Evolutionary conservation across 2,888 invertebrate genomes (phyloP), one percentile per base, ranked within the genome.

Genomic region (Eudasyphora cyanicolor): DNA sequence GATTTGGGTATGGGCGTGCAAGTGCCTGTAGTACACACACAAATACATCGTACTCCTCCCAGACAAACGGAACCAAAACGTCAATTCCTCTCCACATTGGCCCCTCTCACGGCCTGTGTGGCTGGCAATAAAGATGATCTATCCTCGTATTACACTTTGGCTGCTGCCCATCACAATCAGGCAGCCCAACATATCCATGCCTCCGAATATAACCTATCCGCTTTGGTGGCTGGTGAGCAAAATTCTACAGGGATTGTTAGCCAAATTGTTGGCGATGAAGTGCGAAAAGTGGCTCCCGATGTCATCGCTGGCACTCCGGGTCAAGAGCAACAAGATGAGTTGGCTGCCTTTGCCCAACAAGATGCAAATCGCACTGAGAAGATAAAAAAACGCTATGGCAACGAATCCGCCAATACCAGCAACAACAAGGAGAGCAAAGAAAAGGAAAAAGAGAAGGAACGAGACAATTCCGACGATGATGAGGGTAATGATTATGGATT

Each of bases 401-500:
- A 94, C 86, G 94, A 95, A 86, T 86, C 87, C 70, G 89, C 90
- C 24, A 90, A 89, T 85, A 42, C 69, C 54, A 81, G 81, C 57
- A 81, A 84, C 60, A 82, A 29, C 71, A 81, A 84, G 42, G 81
- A 81, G 21, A 62, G 17, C 1, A 38, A 64, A 10, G 67, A 67
- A 1, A 67, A 67, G 12, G 67, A 67, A 7, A 42, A 42, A 19
- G 67, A 67, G 2, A 42, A 42, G n/a, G 67, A 67, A 5, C 10
- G 42, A n/a, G 29, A 49, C n/a, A 91, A 90, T 86, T 92, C 92
- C 49, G 92, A 94, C 81, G 96, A 96, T 71, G 95, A 96, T 81
- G 97, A 97, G 86, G 96, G 97, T 87, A 97, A 97, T 87, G 97
- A 97, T 89, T 97, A 97, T 88, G 97, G 97, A 0, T 97, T 98